Conservation (phyloP, 1,140 invertebrate genomes). For the Orius laevigatus region DNA sequence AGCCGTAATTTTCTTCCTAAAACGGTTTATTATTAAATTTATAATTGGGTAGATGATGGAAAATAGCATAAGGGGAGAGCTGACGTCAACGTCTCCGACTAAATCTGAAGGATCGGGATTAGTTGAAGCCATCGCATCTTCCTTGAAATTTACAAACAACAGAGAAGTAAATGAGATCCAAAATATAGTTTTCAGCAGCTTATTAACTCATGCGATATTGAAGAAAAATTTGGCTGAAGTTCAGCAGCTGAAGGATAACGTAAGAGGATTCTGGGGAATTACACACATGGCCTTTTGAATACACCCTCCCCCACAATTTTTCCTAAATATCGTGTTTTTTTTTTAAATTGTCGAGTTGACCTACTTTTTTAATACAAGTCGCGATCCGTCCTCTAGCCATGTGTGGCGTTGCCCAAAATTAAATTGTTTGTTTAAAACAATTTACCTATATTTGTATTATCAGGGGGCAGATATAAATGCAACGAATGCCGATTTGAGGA, state of each 20-base stretch:
- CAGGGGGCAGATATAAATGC: slow-evolving; percentile 58
- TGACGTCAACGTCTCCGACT: slow-evolving; percentile 27
- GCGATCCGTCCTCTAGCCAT: too few species aligned
- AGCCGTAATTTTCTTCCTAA: slow-evolving; percentile 1
- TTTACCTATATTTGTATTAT: slow-evolving; percentile 1
- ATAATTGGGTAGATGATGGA: slow-evolving; percentile 17
- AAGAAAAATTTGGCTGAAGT: slow-evolving; percentile 41
- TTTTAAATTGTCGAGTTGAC: neutral
- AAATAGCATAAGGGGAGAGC: slow-evolving; percentile 50
- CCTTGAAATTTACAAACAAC: slow-evolving; percentile 45
- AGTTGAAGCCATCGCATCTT: slow-evolving; percentile 46
- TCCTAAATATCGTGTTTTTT: neutral
- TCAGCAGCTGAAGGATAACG: slow-evolving; percentile 32
- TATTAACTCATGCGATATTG: slow-evolving; percentile 56
- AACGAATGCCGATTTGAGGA: slow-evolving; percentile 60
- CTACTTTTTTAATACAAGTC: neutral
- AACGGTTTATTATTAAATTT: neutral
- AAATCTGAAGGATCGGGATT: slow-evolving; percentile 38
- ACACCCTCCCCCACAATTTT: too few species aligned
- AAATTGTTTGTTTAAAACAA: neutral
- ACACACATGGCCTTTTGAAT: too few species aligned
- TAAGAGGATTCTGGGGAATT: slow-evolving; percentile 20
- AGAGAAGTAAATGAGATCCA: slow-evolving; percentile 51
- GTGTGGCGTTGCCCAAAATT: neutral
- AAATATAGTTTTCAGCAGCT: slow-evolving; percentile 57